Conservation (phyloP, 2,888 invertebrate genomes). For the Antitype chi region DNA sequence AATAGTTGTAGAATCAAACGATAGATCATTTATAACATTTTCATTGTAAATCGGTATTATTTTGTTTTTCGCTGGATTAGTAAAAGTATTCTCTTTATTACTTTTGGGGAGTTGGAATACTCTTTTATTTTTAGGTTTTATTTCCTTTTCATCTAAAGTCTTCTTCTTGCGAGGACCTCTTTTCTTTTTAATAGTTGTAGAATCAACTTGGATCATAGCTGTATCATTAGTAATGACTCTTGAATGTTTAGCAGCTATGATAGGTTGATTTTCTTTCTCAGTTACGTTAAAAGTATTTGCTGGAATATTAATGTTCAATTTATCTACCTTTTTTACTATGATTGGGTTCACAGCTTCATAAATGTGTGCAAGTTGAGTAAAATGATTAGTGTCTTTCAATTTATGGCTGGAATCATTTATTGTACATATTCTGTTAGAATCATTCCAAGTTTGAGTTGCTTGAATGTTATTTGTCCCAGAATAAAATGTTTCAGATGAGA, state of each 20-base stretch:
- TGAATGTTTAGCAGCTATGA: slow-evolving; percentile 28
- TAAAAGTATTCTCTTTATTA: background rate
- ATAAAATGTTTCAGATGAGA: background rate
- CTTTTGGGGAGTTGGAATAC: background rate
- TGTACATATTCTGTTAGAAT: slow-evolving; percentile 19
- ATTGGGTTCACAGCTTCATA: background rate
- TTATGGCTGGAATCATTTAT: background rate
- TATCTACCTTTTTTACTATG: background rate
- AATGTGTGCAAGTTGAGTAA: background rate
- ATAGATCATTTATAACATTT: slow-evolving; percentile 57
- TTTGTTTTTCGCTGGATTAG: background rate
- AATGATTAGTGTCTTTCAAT: background rate
- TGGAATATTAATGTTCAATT: background rate
- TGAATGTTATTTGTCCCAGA: background rate
- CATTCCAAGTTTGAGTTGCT: slow-evolving; percentile 12
- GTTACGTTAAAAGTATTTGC: background rate
- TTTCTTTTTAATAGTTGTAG: slow-evolving; percentile 44
- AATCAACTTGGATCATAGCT: slow-evolving; percentile 4
- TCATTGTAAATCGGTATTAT: slow-evolving; percentile 53
- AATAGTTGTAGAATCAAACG: background rate
- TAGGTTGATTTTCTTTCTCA: background rate
- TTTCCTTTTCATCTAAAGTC: slow-evolving; percentile 21
- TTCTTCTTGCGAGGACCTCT: slow-evolving; percentile 54
- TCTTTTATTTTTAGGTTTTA: slow-evolving; percentile 26
- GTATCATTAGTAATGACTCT: background rate